phyloP scores from a whole-genome alignment of 2,888 invertebrate genomes.

The Altica lythri region DNA sequence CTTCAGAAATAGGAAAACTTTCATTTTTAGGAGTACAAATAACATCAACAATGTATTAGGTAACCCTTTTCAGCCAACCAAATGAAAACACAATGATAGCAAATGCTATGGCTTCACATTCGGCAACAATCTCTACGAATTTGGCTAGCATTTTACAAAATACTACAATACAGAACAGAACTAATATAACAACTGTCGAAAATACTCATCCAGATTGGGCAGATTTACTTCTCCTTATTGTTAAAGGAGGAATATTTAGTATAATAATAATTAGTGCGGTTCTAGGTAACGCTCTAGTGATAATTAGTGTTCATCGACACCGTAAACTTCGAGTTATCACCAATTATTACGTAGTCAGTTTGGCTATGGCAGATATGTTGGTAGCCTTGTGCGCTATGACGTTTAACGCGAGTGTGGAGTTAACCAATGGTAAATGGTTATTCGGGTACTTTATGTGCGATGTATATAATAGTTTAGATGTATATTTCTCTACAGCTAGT shows the following conservation, averaged over 20 bases:
- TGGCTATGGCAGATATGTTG: conserved; percentile 92
- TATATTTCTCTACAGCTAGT: conserved; percentile 90
- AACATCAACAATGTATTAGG: background rate
- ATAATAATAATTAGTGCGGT: conserved; percentile 67
- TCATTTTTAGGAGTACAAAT: background rate
- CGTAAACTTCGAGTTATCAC: conserved; percentile 85
- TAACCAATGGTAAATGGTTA: conserved; percentile 80
- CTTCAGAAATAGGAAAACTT: background rate
- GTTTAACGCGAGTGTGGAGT: conserved; percentile 86
- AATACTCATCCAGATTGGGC: conserved; percentile 59
- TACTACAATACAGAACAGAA: conserved; percentile 44
- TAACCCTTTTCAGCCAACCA: conserved; percentile 16
- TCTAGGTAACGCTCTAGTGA: conserved; percentile 90
- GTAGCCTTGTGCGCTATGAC: conserved; percentile 93
- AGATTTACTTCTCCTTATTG: conserved; percentile 64
- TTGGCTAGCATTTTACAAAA: conserved; percentile 46
- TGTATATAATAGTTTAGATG: conserved; percentile 92
- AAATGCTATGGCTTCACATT: conserved; percentile 57
- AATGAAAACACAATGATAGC: conserved; percentile 53
- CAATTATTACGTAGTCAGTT: conserved; percentile 93
- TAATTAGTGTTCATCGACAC: conserved; percentile 80
- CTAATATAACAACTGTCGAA: conserved; percentile 52
- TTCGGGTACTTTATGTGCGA: conserved; percentile 92
- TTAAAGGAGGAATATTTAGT: conserved; percentile 80
- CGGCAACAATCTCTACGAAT: conserved; percentile 50